Conservation (phyloP, 2,797 vertebrate genomes). For the Enteromius anoplus region DNA sequence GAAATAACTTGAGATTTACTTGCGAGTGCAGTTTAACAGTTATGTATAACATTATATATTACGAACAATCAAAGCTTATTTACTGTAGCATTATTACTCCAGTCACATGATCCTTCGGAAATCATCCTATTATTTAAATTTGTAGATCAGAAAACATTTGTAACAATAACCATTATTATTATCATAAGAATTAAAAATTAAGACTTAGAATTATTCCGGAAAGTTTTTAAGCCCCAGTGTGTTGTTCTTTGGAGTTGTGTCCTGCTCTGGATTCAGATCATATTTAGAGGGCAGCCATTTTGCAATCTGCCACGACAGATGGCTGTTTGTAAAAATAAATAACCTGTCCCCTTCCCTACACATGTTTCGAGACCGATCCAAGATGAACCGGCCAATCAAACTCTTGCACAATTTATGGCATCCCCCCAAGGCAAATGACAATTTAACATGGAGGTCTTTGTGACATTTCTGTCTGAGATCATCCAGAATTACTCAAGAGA, state of each 20-base stretch:
- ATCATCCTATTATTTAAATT: too few species aligned
- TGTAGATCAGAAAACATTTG: too few species aligned
- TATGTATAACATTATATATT: too few species aligned
- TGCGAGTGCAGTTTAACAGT: too few species aligned
- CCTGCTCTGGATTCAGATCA: constrained; percentile 53
- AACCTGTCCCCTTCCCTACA: constrained; percentile 55
- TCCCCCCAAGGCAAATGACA: constrained; percentile 47
- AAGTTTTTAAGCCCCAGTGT: background rate
- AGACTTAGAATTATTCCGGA: background rate
- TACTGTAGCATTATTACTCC: too few species aligned
- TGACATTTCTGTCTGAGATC: constrained; percentile 43
- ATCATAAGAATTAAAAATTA: too few species aligned
- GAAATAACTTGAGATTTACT: too few species aligned
- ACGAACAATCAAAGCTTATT: too few species aligned
- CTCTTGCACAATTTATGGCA: constrained; percentile 56
- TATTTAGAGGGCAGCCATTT: constrained; percentile 55
- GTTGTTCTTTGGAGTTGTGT: constrained; percentile 13
- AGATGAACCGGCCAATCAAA: constrained; percentile 49
- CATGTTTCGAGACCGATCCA: constrained; percentile 45
- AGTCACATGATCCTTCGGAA: too few species aligned
- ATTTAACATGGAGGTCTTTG: constrained; percentile 32
- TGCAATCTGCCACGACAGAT: constrained; percentile 68
- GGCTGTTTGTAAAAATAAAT: constrained; percentile 70
- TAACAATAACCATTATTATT: too few species aligned
- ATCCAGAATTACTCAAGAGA: constrained; percentile 27